Evolutionary conservation across 2,888 invertebrate genomes (phyloP).

Genomic region (Sclerodermus sp.): DNA sequence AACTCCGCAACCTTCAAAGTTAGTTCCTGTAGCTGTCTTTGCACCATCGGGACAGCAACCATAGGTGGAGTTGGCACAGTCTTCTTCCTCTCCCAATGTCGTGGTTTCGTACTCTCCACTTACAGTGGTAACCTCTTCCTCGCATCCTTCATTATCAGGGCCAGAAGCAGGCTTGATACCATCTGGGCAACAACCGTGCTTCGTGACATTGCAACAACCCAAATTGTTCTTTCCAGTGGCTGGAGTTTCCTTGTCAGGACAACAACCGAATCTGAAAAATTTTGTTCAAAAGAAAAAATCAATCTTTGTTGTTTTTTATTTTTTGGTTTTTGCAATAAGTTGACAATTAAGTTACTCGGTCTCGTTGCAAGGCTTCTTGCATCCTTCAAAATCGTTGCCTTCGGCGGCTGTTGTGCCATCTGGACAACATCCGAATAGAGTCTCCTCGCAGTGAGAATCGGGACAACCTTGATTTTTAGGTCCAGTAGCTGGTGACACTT

Average conservation of each 20-base stretch:
- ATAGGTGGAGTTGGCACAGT: slow-evolving; percentile 63
- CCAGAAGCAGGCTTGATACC: slow-evolving; percentile 69
- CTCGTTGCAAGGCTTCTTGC: slow-evolving; percentile 66
- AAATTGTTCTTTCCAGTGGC: slow-evolving; percentile 52
- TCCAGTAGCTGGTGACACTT: slow-evolving; percentile 76
- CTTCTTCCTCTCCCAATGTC: slow-evolving; percentile 42
- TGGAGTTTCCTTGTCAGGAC: slow-evolving; percentile 59
- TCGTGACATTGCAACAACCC: slow-evolving; percentile 56
- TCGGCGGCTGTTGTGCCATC: slow-evolving; percentile 76
- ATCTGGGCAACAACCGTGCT: slow-evolving; percentile 75
- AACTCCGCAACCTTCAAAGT: slow-evolving; percentile 66
- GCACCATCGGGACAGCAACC: slow-evolving; percentile 79
- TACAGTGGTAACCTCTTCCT: slow-evolving; percentile 30
- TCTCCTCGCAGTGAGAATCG: slow-evolving; percentile 70
- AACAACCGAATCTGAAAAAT: slow-evolving; percentile 59
- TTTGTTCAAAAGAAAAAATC: slow-evolving; percentile 14
- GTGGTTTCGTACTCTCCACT: slow-evolving; percentile 34
- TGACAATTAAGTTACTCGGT: slow-evolving; percentile 61
- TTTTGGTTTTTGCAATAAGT: no score
- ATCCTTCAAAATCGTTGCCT: slow-evolving; percentile 84
- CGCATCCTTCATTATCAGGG: slow-evolving; percentile 58
- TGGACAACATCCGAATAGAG: slow-evolving; percentile 85
- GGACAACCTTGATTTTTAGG: slow-evolving; percentile 77
- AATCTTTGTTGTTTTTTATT: no score
- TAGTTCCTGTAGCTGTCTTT: slow-evolving; percentile 65